Evolutionary conservation across 2,888 invertebrate genomes (phyloP).

Genomic region (Gryllus longicercus): DNA sequence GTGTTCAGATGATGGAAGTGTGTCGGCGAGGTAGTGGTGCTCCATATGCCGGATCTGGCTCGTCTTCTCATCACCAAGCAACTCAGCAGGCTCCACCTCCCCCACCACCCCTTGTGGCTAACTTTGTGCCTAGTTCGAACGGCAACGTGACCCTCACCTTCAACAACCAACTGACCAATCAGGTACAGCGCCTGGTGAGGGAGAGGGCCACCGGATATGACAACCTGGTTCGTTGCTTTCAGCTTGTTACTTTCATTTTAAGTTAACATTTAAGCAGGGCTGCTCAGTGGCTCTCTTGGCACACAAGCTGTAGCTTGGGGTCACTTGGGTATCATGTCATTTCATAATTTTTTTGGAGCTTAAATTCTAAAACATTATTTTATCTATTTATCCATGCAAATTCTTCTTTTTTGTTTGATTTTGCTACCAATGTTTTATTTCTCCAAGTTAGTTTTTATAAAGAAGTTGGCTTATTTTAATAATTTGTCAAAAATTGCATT

Average conservation of each 20-base stretch:
- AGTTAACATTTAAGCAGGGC: background rate
- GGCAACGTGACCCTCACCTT: constrained; percentile 90
- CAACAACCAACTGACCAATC: constrained; percentile 72
- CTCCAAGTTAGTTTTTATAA: no score
- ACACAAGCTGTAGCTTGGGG: background rate
- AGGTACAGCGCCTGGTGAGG: constrained; percentile 67
- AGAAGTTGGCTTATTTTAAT: no score
- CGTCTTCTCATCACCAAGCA: constrained; percentile 52
- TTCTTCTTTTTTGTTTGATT: no score
- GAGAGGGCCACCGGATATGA: constrained; percentile 72
- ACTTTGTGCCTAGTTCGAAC: constrained; percentile 72
- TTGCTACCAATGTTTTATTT: no score
- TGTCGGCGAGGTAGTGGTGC: constrained; percentile 56
- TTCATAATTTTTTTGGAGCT: no score
- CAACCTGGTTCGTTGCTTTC: constrained; percentile 57
- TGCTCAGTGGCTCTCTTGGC: constrained; percentile 6
- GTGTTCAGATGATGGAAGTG: constrained; percentile 95
- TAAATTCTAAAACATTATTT: no score
- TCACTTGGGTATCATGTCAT: no score
- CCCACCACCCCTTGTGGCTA: constrained; percentile 64
- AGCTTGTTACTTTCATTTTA: constrained; percentile 31
- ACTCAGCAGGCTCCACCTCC: constrained; percentile 44
- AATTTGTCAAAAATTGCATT: no score
- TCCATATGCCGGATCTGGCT: constrained; percentile 37
- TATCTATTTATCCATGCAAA: no score